These are phyloP conservation scores for Pelodytes ibericus DNA, from an alignment of 2,797 vertebrate genomes.

Conservation along the genomic window DNA sequence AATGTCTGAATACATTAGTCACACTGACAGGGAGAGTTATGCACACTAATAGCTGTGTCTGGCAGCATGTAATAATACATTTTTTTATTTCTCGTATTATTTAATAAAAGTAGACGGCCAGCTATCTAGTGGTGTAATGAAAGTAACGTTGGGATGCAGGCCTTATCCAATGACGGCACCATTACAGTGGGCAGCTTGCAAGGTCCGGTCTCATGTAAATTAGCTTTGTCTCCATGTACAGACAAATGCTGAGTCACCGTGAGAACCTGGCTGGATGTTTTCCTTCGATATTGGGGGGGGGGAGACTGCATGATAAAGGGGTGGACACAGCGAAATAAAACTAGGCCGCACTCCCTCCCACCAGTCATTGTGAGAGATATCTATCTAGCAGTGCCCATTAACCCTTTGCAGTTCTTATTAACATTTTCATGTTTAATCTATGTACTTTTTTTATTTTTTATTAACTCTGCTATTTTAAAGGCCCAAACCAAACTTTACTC, in stretches of 20 bases:
- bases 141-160: background rate
- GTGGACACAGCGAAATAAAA: background rate
- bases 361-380: no score
- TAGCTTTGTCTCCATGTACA: conserved; percentile 1
- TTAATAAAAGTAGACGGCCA: no score
- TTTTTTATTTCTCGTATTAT: no score
- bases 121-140: background rate
- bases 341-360: background rate
- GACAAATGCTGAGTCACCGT: conserved; percentile 36
- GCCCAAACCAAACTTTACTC: no score
- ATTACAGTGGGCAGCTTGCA: background rate
- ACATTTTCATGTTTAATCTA: no score
- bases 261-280: conserved; percentile 11
- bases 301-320: background rate
- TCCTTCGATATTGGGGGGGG: background rate
- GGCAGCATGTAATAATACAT: no score
- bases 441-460: no score
- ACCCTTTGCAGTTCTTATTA: background rate
- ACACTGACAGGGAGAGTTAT: no score
- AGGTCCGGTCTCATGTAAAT: background rate
- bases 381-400: background rate
- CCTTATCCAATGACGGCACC: background rate
- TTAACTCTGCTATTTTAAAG: background rate
- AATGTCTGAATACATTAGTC: no score
- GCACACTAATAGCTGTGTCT: no score